Percentiles rank a stretch among this genome's conserved stretches.
These are phyloP conservation scores for Drosophila sp. DNA, from an alignment of 1,140 invertebrate species.

Conservation along the genomic window DNA sequence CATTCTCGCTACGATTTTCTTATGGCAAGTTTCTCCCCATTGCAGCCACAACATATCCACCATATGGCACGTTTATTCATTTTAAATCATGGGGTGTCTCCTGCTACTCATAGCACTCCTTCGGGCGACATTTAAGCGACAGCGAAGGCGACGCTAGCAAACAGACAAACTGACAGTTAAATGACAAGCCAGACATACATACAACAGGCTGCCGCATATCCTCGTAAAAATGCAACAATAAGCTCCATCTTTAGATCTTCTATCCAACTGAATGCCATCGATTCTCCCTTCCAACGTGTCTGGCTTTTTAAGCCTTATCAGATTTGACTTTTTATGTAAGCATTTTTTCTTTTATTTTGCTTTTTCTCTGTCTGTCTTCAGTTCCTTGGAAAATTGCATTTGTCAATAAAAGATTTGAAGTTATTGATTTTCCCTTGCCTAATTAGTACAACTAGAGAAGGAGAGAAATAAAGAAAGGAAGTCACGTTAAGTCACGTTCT, in stretches of 20 bases:
- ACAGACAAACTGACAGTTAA: constrained; percentile 68
- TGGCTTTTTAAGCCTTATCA: constrained; percentile 28
- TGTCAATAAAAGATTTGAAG: constrained; percentile 26
- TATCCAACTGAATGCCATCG: neutral
- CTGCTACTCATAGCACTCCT: constrained; percentile 14
- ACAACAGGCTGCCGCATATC: constrained; percentile 45
- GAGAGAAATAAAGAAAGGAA: neutral
- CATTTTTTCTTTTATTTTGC: constrained; percentile 35
- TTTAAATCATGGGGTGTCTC: neutral
- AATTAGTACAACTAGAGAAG: constrained; percentile 30
- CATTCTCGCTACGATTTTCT: neutral
- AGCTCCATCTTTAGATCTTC: neutral
- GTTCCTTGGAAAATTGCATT: constrained; percentile 60
- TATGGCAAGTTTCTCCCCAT: neutral
- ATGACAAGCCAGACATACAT: constrained; percentile 56
- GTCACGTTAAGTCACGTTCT: constrained; percentile 53
- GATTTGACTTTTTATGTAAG: constrained; percentile 25
- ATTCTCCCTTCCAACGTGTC: neutral
- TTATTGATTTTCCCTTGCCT: constrained; percentile 16
- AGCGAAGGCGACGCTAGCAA: constrained; percentile 54
- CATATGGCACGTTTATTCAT: constrained; percentile 1
- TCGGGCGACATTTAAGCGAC: constrained; percentile 67
- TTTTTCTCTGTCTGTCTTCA: constrained; percentile 46
- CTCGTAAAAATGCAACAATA: constrained; percentile 37
- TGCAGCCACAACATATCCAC: too few species aligned